Evolutionary conservation across 2,797 vertebrate species (phyloP).

Genomic region (Luscinia luscinia): DNA sequence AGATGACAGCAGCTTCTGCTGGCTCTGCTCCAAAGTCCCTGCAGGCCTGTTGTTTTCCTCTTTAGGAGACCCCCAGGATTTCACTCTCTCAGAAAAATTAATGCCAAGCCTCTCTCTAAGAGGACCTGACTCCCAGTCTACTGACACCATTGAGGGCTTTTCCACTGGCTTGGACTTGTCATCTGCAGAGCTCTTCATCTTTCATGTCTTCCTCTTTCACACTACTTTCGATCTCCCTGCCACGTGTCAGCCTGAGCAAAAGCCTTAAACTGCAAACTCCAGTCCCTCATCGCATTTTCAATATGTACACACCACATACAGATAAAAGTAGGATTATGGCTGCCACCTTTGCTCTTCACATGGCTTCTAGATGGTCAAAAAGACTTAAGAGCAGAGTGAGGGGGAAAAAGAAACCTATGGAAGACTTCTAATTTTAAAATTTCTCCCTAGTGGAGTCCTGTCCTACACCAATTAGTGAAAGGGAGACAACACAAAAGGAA

Average conservation of each 20-base stretch:
- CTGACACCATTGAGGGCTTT: not conserved
- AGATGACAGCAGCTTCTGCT: constrained; percentile 57
- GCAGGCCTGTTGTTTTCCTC: constrained; percentile 46
- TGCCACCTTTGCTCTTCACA: not conserved
- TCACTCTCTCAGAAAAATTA: constrained; percentile 10
- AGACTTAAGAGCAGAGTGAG: not conserved
- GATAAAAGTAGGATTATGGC: not conserved
- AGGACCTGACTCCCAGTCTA: not conserved
- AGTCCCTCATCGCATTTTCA: not conserved
- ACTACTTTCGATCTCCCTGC: not conserved
- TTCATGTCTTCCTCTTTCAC: not conserved
- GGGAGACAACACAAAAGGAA: not conserved
- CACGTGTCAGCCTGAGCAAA: not conserved
- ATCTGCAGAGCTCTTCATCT: not conserved
- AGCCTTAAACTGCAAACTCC: not conserved
- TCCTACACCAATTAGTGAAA: not conserved
- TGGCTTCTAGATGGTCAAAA: not conserved
- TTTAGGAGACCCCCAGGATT: constrained; percentile 31
- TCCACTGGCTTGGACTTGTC: not conserved
- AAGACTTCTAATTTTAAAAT: not conserved
- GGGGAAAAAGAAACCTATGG: not conserved
- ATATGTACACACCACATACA: not conserved
- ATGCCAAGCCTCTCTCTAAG: not conserved
- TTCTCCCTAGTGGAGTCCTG: not conserved
- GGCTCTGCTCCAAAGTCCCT: constrained; percentile 40